Base-by-base conservation (phyloP, 2,113 vertebrate species). In the Vimba vimba region DNA sequence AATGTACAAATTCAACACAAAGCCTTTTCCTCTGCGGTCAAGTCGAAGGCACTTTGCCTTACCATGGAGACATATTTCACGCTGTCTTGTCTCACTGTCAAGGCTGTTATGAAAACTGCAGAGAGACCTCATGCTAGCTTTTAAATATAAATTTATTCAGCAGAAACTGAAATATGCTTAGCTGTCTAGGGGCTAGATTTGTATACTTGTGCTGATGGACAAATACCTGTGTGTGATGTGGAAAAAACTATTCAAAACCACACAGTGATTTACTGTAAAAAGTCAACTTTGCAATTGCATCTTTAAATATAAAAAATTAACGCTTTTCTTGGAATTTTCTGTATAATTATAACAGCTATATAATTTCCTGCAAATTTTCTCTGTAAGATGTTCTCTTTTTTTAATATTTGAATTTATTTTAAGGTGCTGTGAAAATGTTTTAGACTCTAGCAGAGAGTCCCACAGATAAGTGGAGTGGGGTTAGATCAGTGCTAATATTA, bases 401-500 rank as follows among this genome's bases (percentile, higher is more conserved):
- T 39, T 17, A 4, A 17, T 3, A 39, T 73, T n/a, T 47, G 2
- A 23, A n/a, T 55, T 52, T 52, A 1, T 25, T 23, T 25, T 62
- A 25, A 62, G 4, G 11, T 25, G 60, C 60, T 25, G 52, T 55
- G 52, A 55, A 55, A 55, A 6, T 43, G 77, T 47, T 45, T 81
- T 60, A 66, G 39, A 19, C 19, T 47, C 13, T 15, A n/a, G 6
- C 12, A 30, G n/a, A 23, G 39, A 69, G 27, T 77, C 83, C 60
- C 73, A 45, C 33, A 73, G 76, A 71, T 25, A 33, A 33, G 4
- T 52, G 9, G 21, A 55, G 76, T 74, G 50, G 21, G 39, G 39
- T 78, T 79, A 85, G 59, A 60, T 68, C 39, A 82, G 12, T 15
- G 55, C 87, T 84, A 83, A 73, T 55, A 71, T 79, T 83, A 83